Conservation (phyloP, 2,797 vertebrate species). For the Thalassophryne amazonica region DNA sequence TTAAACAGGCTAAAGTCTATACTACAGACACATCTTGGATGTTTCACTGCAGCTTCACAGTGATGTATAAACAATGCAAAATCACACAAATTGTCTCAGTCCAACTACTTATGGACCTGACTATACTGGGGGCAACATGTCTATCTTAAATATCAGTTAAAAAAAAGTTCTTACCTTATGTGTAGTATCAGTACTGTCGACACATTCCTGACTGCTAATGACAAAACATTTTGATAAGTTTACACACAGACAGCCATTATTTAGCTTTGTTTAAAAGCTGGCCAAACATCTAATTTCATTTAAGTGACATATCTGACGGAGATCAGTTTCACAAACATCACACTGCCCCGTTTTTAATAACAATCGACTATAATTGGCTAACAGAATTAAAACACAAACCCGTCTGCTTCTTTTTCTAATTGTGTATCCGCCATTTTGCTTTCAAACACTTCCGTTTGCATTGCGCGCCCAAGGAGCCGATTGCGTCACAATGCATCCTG, state of each 20-base stretch:
- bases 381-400: constrained; percentile 37
- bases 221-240: neutral
- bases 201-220: constrained; percentile 9
- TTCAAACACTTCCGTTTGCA: constrained; percentile 57
- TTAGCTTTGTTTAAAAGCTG: no score
- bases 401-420: neutral
- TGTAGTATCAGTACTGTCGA: neutral
- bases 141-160: neutral
- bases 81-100: no score
- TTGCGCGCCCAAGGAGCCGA: constrained; percentile 57
- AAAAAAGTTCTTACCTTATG: constrained; percentile 38
- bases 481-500: constrained; percentile 32
- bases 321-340: neutral
- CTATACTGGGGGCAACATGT: no score
- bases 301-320: no score
- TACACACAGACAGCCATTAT: neutral
- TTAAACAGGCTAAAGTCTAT: no score
- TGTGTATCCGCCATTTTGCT: constrained; percentile 78
- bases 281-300: no score
- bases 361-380: no score
- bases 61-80: no score
- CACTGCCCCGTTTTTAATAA: rapidly evolving
- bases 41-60: no score
- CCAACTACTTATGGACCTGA: no score
- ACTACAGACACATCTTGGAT: no score